Evolutionary conservation across 2,113 vertebrate species (phyloP).

Genomic region (Carassius auratus): DNA sequence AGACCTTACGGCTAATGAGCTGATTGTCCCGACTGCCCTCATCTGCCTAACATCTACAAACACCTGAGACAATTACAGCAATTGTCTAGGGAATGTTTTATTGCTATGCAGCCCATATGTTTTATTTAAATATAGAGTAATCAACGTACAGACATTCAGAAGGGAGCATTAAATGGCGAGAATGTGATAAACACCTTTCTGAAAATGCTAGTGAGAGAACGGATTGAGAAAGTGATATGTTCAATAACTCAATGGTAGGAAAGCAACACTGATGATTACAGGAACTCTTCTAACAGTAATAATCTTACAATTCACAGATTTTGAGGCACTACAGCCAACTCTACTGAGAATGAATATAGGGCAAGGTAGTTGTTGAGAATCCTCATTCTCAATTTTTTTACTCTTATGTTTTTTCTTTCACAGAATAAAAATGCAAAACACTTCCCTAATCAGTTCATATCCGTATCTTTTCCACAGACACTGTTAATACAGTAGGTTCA

Average conservation of each 20-base stretch:
- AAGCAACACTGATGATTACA: constrained; percentile 26
- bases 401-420: too few species aligned
- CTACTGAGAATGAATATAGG: not conserved
- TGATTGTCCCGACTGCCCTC: constrained; percentile 25
- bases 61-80: not conserved
- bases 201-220: not conserved
- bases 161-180: not conserved
- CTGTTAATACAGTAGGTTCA: constrained; percentile 14
- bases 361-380: not conserved
- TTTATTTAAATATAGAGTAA: constrained; percentile 1
- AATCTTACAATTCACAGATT: constrained; percentile 39
- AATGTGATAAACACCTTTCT: not conserved
- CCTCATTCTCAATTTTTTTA: not conserved
- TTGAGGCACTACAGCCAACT: constrained; percentile 17
- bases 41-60: not conserved
- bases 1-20: not conserved
- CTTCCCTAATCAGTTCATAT: not conserved
- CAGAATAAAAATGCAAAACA: not conserved
- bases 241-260: not conserved
- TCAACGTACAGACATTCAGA: not conserved
- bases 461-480: not conserved
- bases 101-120: constrained; percentile 5
- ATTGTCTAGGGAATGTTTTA: not conserved
- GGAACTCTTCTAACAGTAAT: constrained; percentile 12
- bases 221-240: not conserved